Evolutionary conservation across 2,888 invertebrate genomes (phyloP), one percentile per base, ranked within the genome.

Genomic region (Lochmaea crataegi): DNA sequence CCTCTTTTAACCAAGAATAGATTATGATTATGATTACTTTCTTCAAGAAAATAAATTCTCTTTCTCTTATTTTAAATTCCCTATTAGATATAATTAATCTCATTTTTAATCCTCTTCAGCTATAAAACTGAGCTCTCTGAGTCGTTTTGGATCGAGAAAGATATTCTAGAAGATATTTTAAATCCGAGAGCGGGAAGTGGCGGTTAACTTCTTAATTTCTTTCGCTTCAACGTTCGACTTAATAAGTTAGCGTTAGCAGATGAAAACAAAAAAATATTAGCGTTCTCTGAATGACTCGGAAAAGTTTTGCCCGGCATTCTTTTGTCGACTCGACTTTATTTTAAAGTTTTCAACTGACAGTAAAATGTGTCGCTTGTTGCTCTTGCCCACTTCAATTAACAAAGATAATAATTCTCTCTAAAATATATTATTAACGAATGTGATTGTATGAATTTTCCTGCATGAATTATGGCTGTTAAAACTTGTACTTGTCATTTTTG

Each of bases 161-260:
- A 73, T 74, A 76, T 77, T 78, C 75, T 61, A 60, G 65, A 75
- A 75, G 76, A 78, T 79, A 80, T 80, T 79, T 79, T 79, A 79
- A 79, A 80, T 76, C 76, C 77, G 65, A 76, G 75, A 77, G 74
- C 61, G 77, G 77, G 77, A 79, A 78, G 77, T 75, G 78, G 76
- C 77, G 79, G 80, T 79, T 81, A 79, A 77, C 77, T 77, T 80
- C 75, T 78, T 80, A 81, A 79, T 81, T 79, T 81, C 79, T 79
- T 78, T 77, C 77, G 76, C 75, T 75, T 72, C 75, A 79, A 76
- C 77, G 74, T 76, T 74, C 69, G 69, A 61, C 67, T 75, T 77
- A 78, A 79, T 79, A 77, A 78, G 76, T 53, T 68, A 75, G 68
- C 72, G 72, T 63, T 65, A 68, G 66, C 60, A 53, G 61, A 65